Percentiles rank a stretch among this genome's conserved stretches.
Evolutionary conservation across 1,140 invertebrate genomes (phyloP).

Genomic region (Heliconius himera): DNA sequence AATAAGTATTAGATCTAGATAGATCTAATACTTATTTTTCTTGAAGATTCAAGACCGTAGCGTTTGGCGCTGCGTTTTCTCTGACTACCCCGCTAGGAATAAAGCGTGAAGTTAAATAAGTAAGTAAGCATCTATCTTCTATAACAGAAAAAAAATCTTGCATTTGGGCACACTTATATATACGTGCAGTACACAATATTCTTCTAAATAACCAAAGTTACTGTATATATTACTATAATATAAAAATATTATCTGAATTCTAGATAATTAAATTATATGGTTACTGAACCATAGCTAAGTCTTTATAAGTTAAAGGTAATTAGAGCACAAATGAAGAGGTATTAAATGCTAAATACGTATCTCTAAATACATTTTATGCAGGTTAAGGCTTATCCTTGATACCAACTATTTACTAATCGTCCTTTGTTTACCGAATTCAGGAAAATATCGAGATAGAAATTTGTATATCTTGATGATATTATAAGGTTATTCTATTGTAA

Average conservation of each 20-base stretch:
- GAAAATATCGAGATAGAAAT: background rate
- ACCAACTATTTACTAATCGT: conserved; percentile 5
- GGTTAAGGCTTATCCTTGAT: background rate
- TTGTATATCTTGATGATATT: conserved; percentile 1
- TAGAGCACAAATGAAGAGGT: background rate
- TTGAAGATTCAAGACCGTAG: too few species aligned
- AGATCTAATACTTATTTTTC: too few species aligned
- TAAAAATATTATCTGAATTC: background rate
- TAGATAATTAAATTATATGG: background rate
- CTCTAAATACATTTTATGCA: background rate
- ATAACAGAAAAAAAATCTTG: too few species aligned
- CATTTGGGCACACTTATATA: too few species aligned
- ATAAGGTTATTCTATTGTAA: background rate
- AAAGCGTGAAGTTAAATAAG: too few species aligned
- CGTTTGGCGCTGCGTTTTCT: too few species aligned
- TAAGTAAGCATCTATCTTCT: too few species aligned
- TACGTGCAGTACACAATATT: too few species aligned
- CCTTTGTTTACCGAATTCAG: background rate
- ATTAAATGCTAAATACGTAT: conserved; percentile 13
- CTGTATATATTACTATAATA: background rate
- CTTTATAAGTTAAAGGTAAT: conserved; percentile 9
- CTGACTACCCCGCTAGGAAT: too few species aligned
- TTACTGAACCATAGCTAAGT: background rate
- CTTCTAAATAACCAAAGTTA: background rate
- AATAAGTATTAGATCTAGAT: background rate